These are phyloP conservation scores for Piaya cayana DNA, from an alignment of 2,113 vertebrate species.

Conservation along the genomic window DNA sequence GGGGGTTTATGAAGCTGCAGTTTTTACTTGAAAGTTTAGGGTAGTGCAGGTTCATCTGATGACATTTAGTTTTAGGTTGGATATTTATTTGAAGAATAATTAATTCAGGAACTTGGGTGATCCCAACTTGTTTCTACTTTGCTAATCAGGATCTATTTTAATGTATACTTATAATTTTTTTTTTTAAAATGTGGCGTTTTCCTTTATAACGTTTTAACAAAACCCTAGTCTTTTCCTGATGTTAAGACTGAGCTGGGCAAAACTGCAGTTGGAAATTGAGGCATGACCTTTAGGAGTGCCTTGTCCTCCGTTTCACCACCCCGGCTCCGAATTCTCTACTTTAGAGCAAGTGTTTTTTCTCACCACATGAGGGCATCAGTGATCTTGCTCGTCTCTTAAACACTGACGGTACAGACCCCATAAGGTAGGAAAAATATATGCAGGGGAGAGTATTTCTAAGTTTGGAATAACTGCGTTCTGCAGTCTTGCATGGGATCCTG, in stretches of 20 bases:
- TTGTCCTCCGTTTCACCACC: background rate
- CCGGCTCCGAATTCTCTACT: background rate
- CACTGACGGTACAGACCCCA: background rate
- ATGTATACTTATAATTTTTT: background rate
- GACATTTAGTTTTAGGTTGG: background rate
- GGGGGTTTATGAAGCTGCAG: background rate
- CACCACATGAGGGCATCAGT: slow-evolving; percentile 69
- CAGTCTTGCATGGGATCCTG: background rate
- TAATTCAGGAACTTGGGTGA: background rate
- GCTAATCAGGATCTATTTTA: background rate
- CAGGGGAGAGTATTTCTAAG: background rate
- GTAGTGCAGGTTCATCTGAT: background rate
- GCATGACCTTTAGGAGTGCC: background rate
- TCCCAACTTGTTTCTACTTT: background rate
- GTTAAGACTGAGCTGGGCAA: background rate
- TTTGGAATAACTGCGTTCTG: background rate
- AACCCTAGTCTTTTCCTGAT: background rate
- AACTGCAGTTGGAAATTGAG: background rate
- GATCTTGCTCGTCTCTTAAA: background rate
- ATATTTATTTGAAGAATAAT: background rate
- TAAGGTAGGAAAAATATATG: background rate
- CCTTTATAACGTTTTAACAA: background rate
- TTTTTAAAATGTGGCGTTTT: background rate
- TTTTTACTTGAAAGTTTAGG: background rate
- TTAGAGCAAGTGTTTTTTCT: background rate